phyloP scores from a whole-genome alignment of 2,113 vertebrate genomes.

The Sinocyclocheilus rhinocerous region DNA sequence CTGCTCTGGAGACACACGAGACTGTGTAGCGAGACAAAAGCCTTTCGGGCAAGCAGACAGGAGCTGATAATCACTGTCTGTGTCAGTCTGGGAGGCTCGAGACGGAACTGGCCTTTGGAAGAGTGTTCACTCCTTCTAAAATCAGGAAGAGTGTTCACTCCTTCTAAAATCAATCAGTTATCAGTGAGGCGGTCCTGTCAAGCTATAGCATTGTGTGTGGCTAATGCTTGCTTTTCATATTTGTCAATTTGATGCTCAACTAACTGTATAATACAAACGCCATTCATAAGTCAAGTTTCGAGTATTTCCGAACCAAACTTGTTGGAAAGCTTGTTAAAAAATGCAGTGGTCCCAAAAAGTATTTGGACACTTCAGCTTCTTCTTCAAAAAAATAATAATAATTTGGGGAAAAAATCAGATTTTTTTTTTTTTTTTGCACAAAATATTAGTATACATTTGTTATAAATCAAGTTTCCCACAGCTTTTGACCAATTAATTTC shows the following conservation, averaged over 20 bases:
- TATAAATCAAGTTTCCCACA: too few species aligned
- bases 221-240: conserved; percentile 2
- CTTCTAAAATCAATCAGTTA: conserved; percentile 11
- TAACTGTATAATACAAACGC: neutral
- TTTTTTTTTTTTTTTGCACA: neutral
- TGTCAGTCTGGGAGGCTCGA: neutral
- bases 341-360: neutral
- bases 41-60: neutral
- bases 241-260: neutral
- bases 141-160: neutral
- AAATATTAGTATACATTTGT: too few species aligned
- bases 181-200: neutral
- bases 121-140: neutral
- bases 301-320: neutral
- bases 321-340: neutral
- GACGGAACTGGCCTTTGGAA: neutral
- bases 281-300: neutral
- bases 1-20: conserved; percentile 23
- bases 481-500: neutral
- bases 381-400: neutral
- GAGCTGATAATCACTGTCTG: conserved; percentile 17
- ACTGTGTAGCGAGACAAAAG: conserved; percentile 9
- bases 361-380: too few species aligned
- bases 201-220: neutral
- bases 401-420: too few species aligned